phyloP scores from a whole-genome alignment of 2,888 invertebrate genomes.

The Netelia virgata region DNA sequence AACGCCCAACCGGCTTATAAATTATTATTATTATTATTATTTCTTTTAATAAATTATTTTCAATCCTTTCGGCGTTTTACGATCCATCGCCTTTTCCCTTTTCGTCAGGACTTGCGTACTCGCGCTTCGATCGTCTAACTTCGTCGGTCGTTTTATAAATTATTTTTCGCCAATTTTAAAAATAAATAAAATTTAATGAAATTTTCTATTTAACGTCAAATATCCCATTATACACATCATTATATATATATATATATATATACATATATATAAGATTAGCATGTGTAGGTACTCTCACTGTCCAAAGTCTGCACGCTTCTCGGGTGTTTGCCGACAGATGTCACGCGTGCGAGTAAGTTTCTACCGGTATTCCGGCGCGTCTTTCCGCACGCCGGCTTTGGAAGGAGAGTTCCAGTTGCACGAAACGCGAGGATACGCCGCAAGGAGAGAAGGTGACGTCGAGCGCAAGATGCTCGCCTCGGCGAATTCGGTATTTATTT shows the following conservation, averaged over 20 bases:
- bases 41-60: no score
- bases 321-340: slow-evolving; percentile 33
- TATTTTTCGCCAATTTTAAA: no score
- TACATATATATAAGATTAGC: not conserved
- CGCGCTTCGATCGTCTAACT: no score
- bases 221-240: not conserved
- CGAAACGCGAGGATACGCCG: slow-evolving; percentile 25
- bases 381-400: slow-evolving; percentile 16
- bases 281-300: slow-evolving; percentile 4
- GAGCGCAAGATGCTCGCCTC: slow-evolving; percentile 39
- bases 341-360: slow-evolving; percentile 48
- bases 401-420: slow-evolving; percentile 46
- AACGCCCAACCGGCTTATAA: slow-evolving; percentile 19
- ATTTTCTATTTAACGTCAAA: not conserved
- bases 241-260: not conserved
- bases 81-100: no score
- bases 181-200: no score
- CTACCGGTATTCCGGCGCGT: slow-evolving; percentile 17
- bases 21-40: not conserved
- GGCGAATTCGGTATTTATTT: slow-evolving; percentile 62
- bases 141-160: no score
- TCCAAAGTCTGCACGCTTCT: slow-evolving; percentile 11
- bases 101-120: no score
- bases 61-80: no score
- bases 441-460: slow-evolving; percentile 32